Conservation (phyloP, 1,140 invertebrate species). For the Pararge aegeria region DNA sequence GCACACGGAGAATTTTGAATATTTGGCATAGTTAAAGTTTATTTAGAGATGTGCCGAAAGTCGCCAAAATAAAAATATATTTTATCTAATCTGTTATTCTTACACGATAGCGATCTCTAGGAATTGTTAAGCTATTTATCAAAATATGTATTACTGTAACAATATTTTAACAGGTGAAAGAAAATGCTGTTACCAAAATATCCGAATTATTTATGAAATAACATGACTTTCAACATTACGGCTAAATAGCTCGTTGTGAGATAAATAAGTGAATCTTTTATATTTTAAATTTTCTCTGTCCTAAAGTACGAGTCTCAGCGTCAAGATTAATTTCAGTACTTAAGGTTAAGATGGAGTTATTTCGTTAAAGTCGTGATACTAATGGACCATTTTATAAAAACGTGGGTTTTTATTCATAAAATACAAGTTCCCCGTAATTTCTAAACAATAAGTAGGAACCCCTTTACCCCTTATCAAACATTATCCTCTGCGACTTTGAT, state of each 20-base stretch:
- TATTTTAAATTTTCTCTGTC: conserved; percentile 6
- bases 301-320: conserved; percentile 3
- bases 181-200: conserved; percentile 1
- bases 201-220: conserved; percentile 17
- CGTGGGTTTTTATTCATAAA: no score
- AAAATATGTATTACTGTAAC: no score
- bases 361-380: not conserved
- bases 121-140: no score
- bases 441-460: no score
- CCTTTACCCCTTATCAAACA: no score
- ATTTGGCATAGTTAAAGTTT: conserved; percentile 17
- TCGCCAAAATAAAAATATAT: no score
- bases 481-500: no score
- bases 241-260: conserved; percentile 11
- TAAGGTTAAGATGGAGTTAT: not conserved
- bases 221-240: conserved; percentile 18
- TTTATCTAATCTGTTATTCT: no score
- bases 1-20: no score
- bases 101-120: no score
- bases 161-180: not conserved
- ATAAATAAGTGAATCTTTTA: conserved; percentile 23
- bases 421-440: no score
- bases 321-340: conserved; percentile 20
- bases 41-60: conserved; percentile 15
- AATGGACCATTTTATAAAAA: not conserved